Evolutionary conservation across 1,140 invertebrate species (phyloP).

Genomic region (Ips typographus): DNA sequence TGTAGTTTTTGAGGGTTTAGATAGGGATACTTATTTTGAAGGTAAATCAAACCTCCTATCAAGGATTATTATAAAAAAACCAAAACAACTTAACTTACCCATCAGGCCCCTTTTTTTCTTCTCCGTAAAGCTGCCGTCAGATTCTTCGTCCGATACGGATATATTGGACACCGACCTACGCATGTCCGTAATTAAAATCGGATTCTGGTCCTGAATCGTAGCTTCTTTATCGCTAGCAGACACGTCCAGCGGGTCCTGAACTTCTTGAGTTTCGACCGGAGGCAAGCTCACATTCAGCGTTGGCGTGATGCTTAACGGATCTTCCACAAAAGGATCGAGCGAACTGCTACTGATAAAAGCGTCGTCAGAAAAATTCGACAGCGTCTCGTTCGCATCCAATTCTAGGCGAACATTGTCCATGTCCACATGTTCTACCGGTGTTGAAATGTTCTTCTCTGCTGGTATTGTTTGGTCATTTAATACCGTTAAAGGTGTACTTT

Average conservation of each 20-base stretch:
- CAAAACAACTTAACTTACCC: constrained; percentile 17
- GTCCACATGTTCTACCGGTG: constrained; percentile 25
- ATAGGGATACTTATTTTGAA: too few species aligned
- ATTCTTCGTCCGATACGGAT: constrained; percentile 27
- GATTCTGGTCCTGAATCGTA: background rate
- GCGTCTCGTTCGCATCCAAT: constrained; percentile 14
- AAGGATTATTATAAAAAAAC: background rate
- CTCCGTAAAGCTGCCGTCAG: constrained; percentile 6
- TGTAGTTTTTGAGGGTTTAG: too few species aligned
- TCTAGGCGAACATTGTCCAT: background rate
- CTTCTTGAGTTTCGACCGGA: constrained; percentile 11
- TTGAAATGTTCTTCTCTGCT: background rate
- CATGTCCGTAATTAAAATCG: constrained; percentile 6
- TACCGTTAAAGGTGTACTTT: background rate
- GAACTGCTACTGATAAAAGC: constrained; percentile 10
- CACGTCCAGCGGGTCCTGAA: constrained; percentile 8
- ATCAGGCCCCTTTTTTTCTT: constrained; percentile 23
- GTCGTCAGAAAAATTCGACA: background rate
- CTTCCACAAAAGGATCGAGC: constrained; percentile 11
- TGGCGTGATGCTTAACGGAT: constrained; percentile 15
- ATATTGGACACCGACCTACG: constrained; percentile 16
- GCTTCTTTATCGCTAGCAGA: constrained; percentile 9
- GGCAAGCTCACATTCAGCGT: constrained; percentile 4
- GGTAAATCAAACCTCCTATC: too few species aligned
- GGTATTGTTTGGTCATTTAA: background rate